phyloP scores from a whole-genome alignment of 2,113 vertebrate species.

The Perognathus longimembris region DNA sequence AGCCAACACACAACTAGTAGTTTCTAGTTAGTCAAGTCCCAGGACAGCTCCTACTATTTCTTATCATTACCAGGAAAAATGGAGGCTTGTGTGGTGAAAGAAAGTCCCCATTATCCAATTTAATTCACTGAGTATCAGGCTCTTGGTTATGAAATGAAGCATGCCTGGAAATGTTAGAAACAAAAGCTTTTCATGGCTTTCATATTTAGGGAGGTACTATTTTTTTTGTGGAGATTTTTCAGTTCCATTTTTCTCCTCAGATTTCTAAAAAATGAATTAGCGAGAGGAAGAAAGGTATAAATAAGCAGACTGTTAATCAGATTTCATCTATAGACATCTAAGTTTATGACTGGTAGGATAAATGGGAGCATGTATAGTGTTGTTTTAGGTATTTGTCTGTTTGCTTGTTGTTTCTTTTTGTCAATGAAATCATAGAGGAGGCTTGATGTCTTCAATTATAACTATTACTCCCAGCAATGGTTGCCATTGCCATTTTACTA shows the following conservation, averaged over 20 bases:
- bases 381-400: too few species aligned
- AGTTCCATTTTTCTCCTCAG: not conserved
- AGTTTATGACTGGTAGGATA: not conserved
- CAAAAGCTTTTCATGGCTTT: not conserved
- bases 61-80: conserved; percentile 61
- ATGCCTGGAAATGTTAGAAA: not conserved
- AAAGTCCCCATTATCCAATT: conserved; percentile 25
- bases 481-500: not conserved
- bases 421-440: not conserved
- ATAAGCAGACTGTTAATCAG: not conserved
- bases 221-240: conserved; percentile 21
- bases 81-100: conserved; percentile 10
- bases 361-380: not conserved
- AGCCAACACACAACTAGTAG: conserved; percentile 50
- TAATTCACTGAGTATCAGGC: conserved; percentile 47
- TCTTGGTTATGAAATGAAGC: conserved; percentile 45
- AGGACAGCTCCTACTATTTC: not conserved
- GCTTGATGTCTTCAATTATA: too few species aligned
- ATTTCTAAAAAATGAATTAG: not conserved
- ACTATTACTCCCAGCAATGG: not conserved
- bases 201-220: not conserved
- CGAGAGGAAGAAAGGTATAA: not conserved
- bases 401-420: not conserved
- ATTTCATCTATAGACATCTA: not conserved
- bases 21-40: conserved; percentile 25